Base-by-base conservation (phyloP, 2,113 vertebrate genomes). In the Otocyon megalotis region DNA sequence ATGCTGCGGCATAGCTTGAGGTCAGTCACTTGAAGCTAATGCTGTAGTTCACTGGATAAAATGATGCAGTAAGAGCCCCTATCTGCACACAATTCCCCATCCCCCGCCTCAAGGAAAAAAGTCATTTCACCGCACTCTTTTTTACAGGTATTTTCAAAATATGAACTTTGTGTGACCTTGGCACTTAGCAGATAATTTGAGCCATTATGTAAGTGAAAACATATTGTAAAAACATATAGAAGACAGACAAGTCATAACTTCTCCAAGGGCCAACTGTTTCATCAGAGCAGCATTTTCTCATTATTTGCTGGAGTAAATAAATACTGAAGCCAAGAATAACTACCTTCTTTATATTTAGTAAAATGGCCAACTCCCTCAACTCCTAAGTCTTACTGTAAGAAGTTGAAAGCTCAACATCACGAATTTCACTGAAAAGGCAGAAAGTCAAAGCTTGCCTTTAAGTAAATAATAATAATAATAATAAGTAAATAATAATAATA, bases 101-200 rank as follows among this genome's bases (percentile, higher is more conserved):
- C 35, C 26, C 35, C 43, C 43, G 6, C 43, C 19, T 13, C 32
- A 1, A 3, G 24, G 6, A 0, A 0, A 22, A 11, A 69, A 1
- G 17, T 9, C 82, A 24, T 32, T 50, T 28, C 53, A 6, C 10
- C 10, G 60, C 50, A 8, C 54, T 77, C 0, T n/a, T 79, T 96
- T 94, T 1, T 72, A 65, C 37, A 94, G 54, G 32, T 62, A 90
- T 96, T 58, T 77, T 93, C 32, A 95, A 88, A 96, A 89, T 24
- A 54, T 96, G 62, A 93, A 94, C 95, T 91, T 88, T 19, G 3
- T 11, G 53, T 94, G 96, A 92, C 85, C 97, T 98, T 89, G 71
- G 84, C 28, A 19, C 90, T 94, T 63, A 54, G 14, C 90, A 96
- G 32, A 28, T 94, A 80, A 63, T 81, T 56, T 20, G 85, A 95